phyloP scores from a whole-genome alignment of 2,113 vertebrate species.

The Pelecanoides urinatrix region DNA sequence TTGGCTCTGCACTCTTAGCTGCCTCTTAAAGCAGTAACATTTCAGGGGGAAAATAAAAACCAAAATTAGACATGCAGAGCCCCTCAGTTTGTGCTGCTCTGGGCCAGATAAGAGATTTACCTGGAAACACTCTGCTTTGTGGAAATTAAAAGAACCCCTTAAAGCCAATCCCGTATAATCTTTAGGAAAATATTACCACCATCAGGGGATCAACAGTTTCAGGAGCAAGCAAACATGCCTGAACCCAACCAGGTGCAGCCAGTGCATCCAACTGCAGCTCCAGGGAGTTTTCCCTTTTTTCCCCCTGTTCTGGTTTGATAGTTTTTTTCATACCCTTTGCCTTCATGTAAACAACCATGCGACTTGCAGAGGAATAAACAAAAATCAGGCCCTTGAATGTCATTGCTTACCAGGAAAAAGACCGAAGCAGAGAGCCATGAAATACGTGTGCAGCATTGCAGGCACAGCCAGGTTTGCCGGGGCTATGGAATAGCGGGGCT shows the following conservation, averaged over 20 bases:
- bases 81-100: not conserved
- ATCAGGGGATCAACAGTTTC: not conserved
- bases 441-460: fast-evolving
- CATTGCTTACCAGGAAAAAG: not conserved
- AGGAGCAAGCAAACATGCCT: not conserved
- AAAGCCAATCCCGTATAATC: not conserved
- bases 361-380: not conserved
- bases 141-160: not conserved
- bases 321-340: not conserved
- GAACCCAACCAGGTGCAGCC: not conserved
- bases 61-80: fast-evolving
- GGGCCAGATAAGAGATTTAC: not conserved
- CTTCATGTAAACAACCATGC: not conserved
- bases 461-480: not conserved
- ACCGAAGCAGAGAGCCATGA: not conserved
- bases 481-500: not conserved
- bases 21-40: not conserved
- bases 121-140: not conserved
- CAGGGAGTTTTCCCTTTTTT: not conserved
- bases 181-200: not conserved
- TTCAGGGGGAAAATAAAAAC: not conserved
- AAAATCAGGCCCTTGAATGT: not conserved
- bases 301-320: not conserved
- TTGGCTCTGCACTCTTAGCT: not conserved
- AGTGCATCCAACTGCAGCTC: not conserved